A percentile compares a stretch with the other conserved stretches of the same genome.
Evolutionary conservation across 2,888 invertebrate genomes (phyloP).

Genomic region (Tryphoninae sp.): DNA sequence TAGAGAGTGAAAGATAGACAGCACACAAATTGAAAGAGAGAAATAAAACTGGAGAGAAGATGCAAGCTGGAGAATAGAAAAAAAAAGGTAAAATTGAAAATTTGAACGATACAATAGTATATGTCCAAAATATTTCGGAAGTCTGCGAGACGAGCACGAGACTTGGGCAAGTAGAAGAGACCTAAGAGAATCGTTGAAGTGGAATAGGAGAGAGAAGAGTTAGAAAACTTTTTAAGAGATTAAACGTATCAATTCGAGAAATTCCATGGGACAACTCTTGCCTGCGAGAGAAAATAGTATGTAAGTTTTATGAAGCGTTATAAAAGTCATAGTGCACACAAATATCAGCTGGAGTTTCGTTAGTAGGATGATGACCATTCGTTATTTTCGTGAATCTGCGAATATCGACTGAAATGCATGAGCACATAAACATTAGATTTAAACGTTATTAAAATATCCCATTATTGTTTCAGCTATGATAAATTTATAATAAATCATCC

Average conservation of each 20-base stretch:
- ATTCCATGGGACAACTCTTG: conserved; percentile 13
- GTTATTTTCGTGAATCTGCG: not conserved
- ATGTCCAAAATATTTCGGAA: conserved; percentile 21
- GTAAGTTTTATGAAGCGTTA: not conserved
- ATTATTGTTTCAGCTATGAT: not conserved
- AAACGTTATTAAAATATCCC: not conserved
- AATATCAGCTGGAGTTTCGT: conserved; percentile 26
- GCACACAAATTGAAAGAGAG: not conserved
- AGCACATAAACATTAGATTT: not conserved
- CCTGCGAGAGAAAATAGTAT: conserved; percentile 37
- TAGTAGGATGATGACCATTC: conserved; percentile 6
- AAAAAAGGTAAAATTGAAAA: conserved; percentile 7
- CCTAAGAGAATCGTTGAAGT: conserved; percentile 28
- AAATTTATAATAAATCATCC: not conserved
- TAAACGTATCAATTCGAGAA: conserved; percentile 13
- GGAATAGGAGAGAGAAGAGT: conserved; percentile 15
- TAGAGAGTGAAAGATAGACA: conserved; percentile 7
- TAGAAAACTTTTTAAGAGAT: not conserved
- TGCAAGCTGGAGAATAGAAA: conserved; percentile 42
- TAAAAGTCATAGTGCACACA: conserved; percentile 22
- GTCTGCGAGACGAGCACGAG: conserved; percentile 44
- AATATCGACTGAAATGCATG: not conserved
- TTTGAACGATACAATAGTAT: conserved; percentile 31
- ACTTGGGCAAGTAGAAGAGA: conserved; percentile 27
- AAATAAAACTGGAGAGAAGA: conserved; percentile 29